Evolutionary conservation across 2,797 vertebrate genomes (phyloP), one percentile per base, ranked within the genome.

Genomic region (Psittacula derbiana): DNA sequence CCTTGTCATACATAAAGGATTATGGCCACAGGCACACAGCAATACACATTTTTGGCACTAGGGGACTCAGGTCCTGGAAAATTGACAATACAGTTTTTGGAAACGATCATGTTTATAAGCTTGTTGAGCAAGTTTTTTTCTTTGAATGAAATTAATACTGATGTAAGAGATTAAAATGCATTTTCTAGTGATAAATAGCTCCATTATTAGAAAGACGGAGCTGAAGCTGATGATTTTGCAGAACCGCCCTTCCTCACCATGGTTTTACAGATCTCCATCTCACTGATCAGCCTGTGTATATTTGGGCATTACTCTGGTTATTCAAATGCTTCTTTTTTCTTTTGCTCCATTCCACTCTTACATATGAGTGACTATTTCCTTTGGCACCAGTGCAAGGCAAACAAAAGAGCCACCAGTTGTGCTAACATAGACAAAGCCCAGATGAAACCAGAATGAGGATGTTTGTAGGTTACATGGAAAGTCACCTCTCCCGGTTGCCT

Each of bases 1-100:
- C 86, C 67, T 94, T 61, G 62, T 81, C 55, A 67, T 52, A 11
- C 70, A 82, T 65, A 61, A 88, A 69, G 91, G 80, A 85, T 50
- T 28, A 80, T 3, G 4, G 93, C 90, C 88, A 73, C 49, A 19
- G 88, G 78, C 91, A 84, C 28, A 11, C 4, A 79, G 73, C 74
- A 43, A 20, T 21, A 27, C 88, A 61, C 12, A 3, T 1, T 60
- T 78, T 46, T 74, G 83, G 80, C 91, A 92, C 67, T 67, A 44
- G 93, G 71, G 90, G 60, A 93, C 47, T 80, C 46, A 5, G 49
- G 33, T 5, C 47, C 12, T 27, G 85, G 74, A 58, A 71, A 90
- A 76, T 0, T 11, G 30, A 66, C 74, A 76, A 17, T 13, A 19
- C 13, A 44, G 64, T 16, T 71, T 93, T 90, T 66, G 62, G 88